These are phyloP conservation scores for Argyra leucocephala DNA, from an alignment of 2,888 invertebrate genomes.

Conservation along the genomic window DNA sequence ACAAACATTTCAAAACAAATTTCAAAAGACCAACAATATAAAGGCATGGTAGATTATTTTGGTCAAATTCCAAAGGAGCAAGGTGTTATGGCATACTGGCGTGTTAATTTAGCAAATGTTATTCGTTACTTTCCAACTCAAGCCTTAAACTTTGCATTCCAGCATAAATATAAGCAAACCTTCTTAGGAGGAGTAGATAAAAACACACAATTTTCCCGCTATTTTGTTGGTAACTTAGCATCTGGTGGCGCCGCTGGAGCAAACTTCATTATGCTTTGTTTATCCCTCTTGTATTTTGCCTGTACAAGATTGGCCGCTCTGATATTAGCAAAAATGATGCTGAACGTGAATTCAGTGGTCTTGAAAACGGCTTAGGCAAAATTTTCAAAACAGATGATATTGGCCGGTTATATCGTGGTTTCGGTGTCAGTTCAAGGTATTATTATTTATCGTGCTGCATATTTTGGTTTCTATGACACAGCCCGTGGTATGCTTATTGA, in stretches of 20 bases:
- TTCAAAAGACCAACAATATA: too few relatives aligned
- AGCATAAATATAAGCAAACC: too few relatives aligned
- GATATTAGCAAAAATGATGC: too few relatives aligned
- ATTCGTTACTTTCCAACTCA: conserved; percentile 91
- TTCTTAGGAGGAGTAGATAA: conserved; percentile 81
- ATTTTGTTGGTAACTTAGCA: conserved; percentile 79
- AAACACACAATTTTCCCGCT: conserved; percentile 79
- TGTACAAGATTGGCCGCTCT: conserved; percentile 82
- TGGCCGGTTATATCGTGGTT: conserved; percentile 81
- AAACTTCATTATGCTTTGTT: conserved; percentile 85
- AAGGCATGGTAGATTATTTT: conserved; percentile 79
- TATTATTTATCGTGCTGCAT: conserved; percentile 81
- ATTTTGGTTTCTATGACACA: conserved; percentile 94
- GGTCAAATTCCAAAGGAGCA: conserved; percentile 73
- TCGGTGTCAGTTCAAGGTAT: conserved; percentile 89
- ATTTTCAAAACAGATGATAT: conserved; percentile 81
- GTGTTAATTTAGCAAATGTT: conserved; percentile 90
- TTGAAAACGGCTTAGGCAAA: conserved; percentile 77
- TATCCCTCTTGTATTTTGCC: conserved; percentile 92
- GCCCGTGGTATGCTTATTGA: conserved; percentile 88
- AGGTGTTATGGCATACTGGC: conserved; percentile 90
- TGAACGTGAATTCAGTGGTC: conserved; percentile 81
- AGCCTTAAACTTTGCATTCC: conserved; percentile 90
- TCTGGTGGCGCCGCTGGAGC: conserved; percentile 92
- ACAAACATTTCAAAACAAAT: too few relatives aligned